Base-by-base conservation (phyloP, 2,888 invertebrate species). In the Drosophila barbarae region DNA sequence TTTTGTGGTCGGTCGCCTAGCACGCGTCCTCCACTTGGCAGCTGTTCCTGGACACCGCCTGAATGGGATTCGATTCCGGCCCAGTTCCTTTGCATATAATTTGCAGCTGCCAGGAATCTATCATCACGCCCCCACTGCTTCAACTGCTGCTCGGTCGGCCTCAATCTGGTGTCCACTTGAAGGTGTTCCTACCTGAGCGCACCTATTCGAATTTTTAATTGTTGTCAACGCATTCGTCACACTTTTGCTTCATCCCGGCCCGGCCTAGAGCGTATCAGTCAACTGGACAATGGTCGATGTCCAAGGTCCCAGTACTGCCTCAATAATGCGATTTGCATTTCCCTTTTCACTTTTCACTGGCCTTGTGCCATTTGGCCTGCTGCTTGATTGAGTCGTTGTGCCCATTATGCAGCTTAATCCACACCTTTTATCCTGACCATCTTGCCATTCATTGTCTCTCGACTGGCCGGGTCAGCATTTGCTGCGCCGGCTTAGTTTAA, bases 321-420 rank as follows among this genome's bases (percentile, higher is more conserved):
- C 85, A 84, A 85, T 87, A 87, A 87, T 87, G 81, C 86, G 87
- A 87, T 87, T 87, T 87, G 86, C 87, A 87, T 87, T 86, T 84
- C 38, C 44, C 71, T 71, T 78, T 72, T 53, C 52, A 36, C 36
- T 58, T 44, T 66, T 61, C 49, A n/a, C 47, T 63, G 73, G 26
- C 57, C 57, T 49, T 56, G 64, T 15, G 28, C 38, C 47, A 35
- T 68, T 74, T 71, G 63, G 72, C 77, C 79, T 73, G 79, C 77
- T 73, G 77, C 69, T 77, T 77, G 82, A 83, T 84, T 83, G 82
- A 83, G 79, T 60, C 72, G 79, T 60, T 69, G 73, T 70, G 69
- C 51, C 73, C 65, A 61, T 76, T 76, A 63, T 70, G 49, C 68
- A 50, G 39, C 65, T 42, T 74, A 84, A 82, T 74, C 77, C 68